Conservation (phyloP, 2,113 vertebrate genomes). For the Hepsetus odoe region DNA sequence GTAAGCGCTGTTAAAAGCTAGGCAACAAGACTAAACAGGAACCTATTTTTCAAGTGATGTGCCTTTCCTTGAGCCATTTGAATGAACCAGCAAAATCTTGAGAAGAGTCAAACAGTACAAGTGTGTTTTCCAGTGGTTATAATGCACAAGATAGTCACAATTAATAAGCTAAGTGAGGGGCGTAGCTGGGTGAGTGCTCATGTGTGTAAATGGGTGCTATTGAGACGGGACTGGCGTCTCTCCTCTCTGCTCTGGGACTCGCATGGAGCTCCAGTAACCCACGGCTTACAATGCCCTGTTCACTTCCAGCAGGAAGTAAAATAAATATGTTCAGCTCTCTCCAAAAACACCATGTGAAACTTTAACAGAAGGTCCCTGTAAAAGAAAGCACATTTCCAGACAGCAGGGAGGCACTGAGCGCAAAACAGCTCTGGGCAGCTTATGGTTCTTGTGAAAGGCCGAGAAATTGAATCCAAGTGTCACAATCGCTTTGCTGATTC, state of each 20-base stretch:
- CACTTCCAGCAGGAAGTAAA: conserved; percentile 49
- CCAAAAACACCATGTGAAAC: conserved; percentile 49
- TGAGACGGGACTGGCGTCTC: conserved; percentile 44
- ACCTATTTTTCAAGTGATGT: conserved; percentile 7
- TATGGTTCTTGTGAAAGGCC: conserved; percentile 3
- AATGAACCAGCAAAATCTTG: conserved; percentile 10
- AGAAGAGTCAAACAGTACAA: conserved; percentile 1
- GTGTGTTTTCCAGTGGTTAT: conserved; percentile 24
- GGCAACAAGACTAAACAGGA: conserved; percentile 4
- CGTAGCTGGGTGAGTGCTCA: conserved; percentile 13
- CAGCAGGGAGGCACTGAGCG: conserved; percentile 20
- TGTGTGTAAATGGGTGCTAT: conserved; percentile 49
- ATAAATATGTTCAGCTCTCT: conserved; percentile 54
- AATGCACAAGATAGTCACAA: conserved; percentile 28
- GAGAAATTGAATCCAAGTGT: background rate
- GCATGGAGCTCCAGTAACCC: conserved; percentile 40
- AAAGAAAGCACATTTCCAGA: conserved; percentile 34
- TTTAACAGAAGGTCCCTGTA: conserved; percentile 43
- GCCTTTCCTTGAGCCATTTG: conserved; percentile 14
- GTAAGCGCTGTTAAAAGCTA: background rate
- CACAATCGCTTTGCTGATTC: conserved; percentile 4
- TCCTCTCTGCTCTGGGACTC: conserved; percentile 39
- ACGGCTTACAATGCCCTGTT: conserved; percentile 53
- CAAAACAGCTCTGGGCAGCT: conserved; percentile 9
- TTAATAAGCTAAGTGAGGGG: conserved; percentile 15